phyloP scores from a whole-genome alignment of 1,140 invertebrate genomes.

The Chironomus striatipennis region DNA sequence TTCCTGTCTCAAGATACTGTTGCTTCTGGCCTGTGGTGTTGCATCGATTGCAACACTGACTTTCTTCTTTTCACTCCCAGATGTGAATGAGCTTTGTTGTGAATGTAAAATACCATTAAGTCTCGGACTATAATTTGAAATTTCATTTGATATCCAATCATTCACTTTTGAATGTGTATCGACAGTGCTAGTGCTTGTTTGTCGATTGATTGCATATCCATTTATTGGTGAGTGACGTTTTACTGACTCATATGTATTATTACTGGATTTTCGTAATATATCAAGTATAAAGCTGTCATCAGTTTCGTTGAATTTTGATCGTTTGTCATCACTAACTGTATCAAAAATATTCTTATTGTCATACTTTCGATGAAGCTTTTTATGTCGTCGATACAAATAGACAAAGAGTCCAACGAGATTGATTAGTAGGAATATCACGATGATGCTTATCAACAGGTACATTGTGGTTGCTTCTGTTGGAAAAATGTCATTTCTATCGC shows the following conservation, averaged over 20 bases:
- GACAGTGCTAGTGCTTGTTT: constrained; percentile 67
- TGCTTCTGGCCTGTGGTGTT: constrained; percentile 57
- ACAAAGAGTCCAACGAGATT: constrained; percentile 50
- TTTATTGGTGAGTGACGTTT: constrained; percentile 39
- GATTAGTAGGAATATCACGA: constrained; percentile 67
- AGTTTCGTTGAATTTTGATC: constrained; percentile 35
- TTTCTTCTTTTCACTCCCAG: constrained; percentile 48
- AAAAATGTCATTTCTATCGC: constrained; percentile 27
- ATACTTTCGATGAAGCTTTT: constrained; percentile 32
- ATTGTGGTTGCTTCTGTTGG: constrained; percentile 47
- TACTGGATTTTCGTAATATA: constrained; percentile 39
- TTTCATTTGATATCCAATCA: constrained; percentile 73
- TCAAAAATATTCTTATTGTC: constrained; percentile 36
- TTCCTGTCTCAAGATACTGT: constrained; percentile 61
- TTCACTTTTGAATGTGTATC: constrained; percentile 75
- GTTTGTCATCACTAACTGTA: constrained; percentile 39
- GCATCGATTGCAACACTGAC: constrained; percentile 67
- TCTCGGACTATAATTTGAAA: constrained; percentile 38
- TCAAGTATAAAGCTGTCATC: constrained; percentile 38
- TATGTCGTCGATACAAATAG: constrained; percentile 34
- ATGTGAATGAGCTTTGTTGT: constrained; percentile 40
- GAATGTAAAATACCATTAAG: constrained; percentile 32
- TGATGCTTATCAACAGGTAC: constrained; percentile 66
- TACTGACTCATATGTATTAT: constrained; percentile 49
- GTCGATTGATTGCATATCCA: constrained; percentile 54